Evolutionary conservation across 2,113 vertebrate genomes (phyloP).

Genomic region (Xenopus laevis): DNA sequence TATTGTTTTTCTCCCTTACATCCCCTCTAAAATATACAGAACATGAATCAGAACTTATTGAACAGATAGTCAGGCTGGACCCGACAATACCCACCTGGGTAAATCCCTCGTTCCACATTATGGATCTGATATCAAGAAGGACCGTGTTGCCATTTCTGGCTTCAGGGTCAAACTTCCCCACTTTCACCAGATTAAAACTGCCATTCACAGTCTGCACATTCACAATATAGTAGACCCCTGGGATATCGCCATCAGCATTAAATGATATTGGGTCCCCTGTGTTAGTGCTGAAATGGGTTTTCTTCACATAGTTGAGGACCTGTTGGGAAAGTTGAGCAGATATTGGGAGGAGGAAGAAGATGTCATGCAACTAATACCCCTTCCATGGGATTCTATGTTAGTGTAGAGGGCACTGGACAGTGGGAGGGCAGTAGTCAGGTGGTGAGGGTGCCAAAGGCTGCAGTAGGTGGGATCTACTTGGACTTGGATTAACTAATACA

Average conservation of each 20-base stretch:
- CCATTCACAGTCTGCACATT: constrained; percentile 14
- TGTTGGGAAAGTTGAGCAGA: neutral
- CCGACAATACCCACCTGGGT: neutral
- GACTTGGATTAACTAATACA: too few species aligned
- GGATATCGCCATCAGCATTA: constrained; percentile 22
- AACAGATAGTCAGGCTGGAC: too few species aligned
- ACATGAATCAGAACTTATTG: too few species aligned
- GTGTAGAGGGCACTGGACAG: too few species aligned
- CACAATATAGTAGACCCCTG: constrained; percentile 6
- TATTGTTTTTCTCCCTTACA: too few species aligned
- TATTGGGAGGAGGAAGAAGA: too few species aligned
- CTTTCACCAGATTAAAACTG: constrained; percentile 32
- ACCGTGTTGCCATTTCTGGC: neutral
- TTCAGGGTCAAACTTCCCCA: constrained; percentile 7
- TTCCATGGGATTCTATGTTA: too few species aligned
- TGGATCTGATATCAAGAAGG: constrained; percentile 1
- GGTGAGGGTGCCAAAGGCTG: too few species aligned
- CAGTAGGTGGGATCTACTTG: too few species aligned
- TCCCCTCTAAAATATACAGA: too few species aligned
- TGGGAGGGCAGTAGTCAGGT: too few species aligned
- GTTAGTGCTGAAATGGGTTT: neutral
- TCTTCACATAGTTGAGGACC: constrained; percentile 16
- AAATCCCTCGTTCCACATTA: constrained; percentile 2
- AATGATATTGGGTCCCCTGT: constrained; percentile 2
- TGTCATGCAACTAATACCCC: too few species aligned